Evolutionary conservation across 2,113 vertebrate species (phyloP).

Genomic region (Dasyurus viverrinus): DNA sequence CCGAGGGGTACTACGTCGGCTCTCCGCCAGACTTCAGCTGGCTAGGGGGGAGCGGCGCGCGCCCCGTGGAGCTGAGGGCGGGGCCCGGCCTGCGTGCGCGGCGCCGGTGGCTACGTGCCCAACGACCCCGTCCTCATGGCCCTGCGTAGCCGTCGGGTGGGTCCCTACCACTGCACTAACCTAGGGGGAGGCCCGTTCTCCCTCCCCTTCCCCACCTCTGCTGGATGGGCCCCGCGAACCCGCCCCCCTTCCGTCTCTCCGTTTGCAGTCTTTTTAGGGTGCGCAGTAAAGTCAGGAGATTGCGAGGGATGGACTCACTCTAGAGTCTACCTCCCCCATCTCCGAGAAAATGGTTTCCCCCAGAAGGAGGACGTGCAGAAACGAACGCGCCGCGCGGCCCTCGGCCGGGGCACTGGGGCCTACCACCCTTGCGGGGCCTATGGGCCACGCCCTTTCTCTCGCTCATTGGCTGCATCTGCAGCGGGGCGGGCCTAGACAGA

Average conservation of each 20-base stretch:
- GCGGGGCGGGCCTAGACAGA: neutral
- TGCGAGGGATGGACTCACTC: neutral
- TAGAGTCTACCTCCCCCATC: neutral
- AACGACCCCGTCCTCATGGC: slow-evolving; percentile 91
- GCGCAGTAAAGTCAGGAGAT: neutral
- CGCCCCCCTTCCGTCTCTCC: neutral
- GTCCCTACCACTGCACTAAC: slow-evolving; percentile 60
- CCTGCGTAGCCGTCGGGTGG: slow-evolving; percentile 83
- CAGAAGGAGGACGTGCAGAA: slow-evolving; percentile 95
- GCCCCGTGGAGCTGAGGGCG: neutral
- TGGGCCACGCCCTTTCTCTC: neutral
- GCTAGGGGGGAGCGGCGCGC: neutral
- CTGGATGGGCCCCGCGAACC: neutral
- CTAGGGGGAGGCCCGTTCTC: neutral
- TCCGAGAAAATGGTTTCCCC: slow-evolving; percentile 88
- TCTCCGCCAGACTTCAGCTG: neutral
- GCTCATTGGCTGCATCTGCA: slow-evolving; percentile 70
- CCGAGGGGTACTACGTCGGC: neutral
- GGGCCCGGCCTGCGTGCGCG: neutral
- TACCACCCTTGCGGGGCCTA: slow-evolving; percentile 38
- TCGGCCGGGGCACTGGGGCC: slow-evolving; percentile 55
- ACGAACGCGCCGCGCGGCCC: slow-evolving; percentile 93
- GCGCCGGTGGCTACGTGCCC: slow-evolving; percentile 87
- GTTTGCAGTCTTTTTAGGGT: no score
- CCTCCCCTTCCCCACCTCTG: neutral